Percentiles rank a stretch among this genome's conserved stretches.
These are phyloP conservation scores for Lerista edwardsae DNA, from an alignment of 2,797 vertebrate genomes.

Conservation along the genomic window DNA sequence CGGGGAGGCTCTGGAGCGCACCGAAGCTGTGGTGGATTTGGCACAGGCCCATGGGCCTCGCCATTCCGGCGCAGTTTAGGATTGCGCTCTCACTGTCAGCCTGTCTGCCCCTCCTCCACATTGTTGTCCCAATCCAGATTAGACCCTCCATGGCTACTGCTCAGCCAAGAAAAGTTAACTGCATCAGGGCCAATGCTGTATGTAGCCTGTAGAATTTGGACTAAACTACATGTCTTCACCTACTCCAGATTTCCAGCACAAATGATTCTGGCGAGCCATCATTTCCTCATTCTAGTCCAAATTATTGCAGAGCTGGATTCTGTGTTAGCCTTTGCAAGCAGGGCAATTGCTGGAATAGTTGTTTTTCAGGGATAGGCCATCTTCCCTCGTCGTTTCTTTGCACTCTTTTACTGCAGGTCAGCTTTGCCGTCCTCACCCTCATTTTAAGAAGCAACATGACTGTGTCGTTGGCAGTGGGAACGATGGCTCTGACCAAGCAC, in stretches of 20 bases:
- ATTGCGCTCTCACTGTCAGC: too few relatives aligned
- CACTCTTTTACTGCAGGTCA: background rate
- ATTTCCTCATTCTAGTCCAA: background rate
- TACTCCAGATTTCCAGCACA: background rate
- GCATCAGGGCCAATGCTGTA: too few relatives aligned
- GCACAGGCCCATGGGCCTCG: too few relatives aligned
- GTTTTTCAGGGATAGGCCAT: background rate
- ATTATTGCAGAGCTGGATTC: background rate
- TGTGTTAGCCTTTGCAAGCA: background rate
- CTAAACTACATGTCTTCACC: background rate
- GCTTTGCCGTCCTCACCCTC: background rate
- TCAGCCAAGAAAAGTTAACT: too few relatives aligned
- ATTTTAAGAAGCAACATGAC: background rate
- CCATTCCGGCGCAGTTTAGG: too few relatives aligned
- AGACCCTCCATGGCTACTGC: too few relatives aligned
- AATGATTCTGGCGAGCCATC: background rate
- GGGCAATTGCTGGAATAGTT: background rate
- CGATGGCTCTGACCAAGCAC: background rate
- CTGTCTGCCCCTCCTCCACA: too few relatives aligned
- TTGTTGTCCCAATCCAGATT: too few relatives aligned
- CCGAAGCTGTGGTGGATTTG: too few relatives aligned
- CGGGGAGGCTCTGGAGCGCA: too few relatives aligned
- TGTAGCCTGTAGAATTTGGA: too few relatives aligned
- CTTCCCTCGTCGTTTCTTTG: background rate
- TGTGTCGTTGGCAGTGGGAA: constrained; percentile 24